Evolutionary conservation across 1,140 invertebrate genomes (phyloP), one percentile per base, ranked within the genome.

Genomic region (Neodiprion fabricii): DNA sequence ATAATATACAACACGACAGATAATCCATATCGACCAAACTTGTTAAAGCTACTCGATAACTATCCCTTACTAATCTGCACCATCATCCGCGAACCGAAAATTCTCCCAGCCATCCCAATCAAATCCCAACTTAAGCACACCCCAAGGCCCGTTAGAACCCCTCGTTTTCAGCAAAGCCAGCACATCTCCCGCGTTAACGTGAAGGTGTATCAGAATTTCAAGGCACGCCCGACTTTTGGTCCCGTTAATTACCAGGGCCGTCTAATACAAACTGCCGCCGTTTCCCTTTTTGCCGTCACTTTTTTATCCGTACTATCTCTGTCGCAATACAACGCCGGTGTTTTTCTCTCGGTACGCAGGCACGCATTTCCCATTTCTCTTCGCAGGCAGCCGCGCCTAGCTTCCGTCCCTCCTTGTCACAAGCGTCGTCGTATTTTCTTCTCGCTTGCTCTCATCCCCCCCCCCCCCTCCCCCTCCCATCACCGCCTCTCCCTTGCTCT

Each of bases 251-350:
- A 69, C 70, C 73, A 28, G 61, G 67, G 70, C 49, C 61, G 49
- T 67, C 70, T 67, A 72, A 65, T 53, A 76, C 50, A 79, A 79
- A 78, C 76, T 79, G 77, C 75, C 78, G 61, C 70, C 70, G 70
- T 75, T 80, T 79, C 77, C 74, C 79, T 75, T 79, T 77, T 77
- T 79, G 77, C 75, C 77, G 71, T 78, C 74, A 75, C 78, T 77
- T 75, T 77, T 77, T 74, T 71, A 66, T 75, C 72, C 73, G 12
- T 72, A 48, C 49, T 72, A 47, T 72, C 21, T 21, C 49, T 68
- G 2, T 71, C 71, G 17, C 67, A 40, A 40, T 40, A 40, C 28
- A 2, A 69, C 67, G 68, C 61, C 50, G 67, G 65, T 67, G 68
- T 73, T 77, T 78, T 48, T 17, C 48, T n/a, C 21, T 28, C 66